These are phyloP conservation scores for Eupithecia subumbrata DNA, from an alignment of 2,888 invertebrate genomes.

Conservation along the genomic window DNA sequence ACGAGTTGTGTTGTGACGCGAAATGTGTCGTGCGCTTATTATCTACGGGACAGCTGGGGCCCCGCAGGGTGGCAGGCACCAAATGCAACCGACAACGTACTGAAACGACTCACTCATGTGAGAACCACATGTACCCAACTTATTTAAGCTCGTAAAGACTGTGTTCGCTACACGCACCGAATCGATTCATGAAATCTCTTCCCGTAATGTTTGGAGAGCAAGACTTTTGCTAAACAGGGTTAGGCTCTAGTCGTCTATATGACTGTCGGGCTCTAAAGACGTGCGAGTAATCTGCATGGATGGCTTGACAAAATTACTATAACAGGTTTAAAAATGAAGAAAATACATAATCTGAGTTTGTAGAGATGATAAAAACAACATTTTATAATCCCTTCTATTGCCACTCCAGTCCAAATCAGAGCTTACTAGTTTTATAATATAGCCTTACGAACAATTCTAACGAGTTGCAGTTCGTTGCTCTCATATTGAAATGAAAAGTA, in stretches of 20 bases:
- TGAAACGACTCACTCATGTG: conserved; percentile 9
- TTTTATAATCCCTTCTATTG: background rate
- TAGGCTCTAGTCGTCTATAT: background rate
- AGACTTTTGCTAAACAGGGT: background rate
- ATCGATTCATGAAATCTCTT: background rate
- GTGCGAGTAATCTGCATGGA: background rate
- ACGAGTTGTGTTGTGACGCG: conserved; percentile 61
- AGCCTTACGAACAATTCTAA: background rate
- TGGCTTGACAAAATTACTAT: background rate
- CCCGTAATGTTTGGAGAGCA: background rate
- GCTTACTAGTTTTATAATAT: background rate
- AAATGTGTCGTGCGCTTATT: conserved; percentile 72
- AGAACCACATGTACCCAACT: conserved; percentile 1
- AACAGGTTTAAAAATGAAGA: background rate
- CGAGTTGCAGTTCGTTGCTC: conserved; percentile 13
- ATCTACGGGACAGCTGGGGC: conserved; percentile 75
- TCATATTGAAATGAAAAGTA: conserved; percentile 7
- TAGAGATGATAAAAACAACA: background rate
- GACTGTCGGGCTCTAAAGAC: background rate
- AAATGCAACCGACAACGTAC: background rate
- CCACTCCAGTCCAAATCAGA: background rate
- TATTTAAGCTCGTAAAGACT: conserved; percentile 1
- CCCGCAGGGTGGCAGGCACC: conserved; percentile 70
- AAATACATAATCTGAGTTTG: background rate
- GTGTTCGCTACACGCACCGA: background rate